Conservation (phyloP, 2,888 invertebrate species). For the Lampropteryx suffumata region DNA sequence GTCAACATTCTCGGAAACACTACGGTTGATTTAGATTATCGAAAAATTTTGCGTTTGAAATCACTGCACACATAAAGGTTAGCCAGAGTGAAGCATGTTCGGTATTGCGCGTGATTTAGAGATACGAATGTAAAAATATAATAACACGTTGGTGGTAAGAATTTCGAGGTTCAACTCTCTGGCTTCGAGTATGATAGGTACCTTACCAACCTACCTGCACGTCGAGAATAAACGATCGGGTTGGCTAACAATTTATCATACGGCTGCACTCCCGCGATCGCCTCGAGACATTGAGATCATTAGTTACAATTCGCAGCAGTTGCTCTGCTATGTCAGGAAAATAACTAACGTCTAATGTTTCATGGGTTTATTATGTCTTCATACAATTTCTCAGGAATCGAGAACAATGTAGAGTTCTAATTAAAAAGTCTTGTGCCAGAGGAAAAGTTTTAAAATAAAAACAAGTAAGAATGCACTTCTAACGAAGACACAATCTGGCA, state of each 20-base stretch:
- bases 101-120: conserved; percentile 19
- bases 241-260: conserved; percentile 62
- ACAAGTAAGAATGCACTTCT: conserved; percentile 23
- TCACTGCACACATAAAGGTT: conserved; percentile 9
- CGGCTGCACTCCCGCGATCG: conserved; percentile 54
- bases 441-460: conserved; percentile 40
- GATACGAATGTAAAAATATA: conserved; percentile 27
- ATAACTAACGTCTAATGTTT: conserved; percentile 50
- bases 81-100: conserved; percentile 8
- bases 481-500: conserved; percentile 38
- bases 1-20: conserved; percentile 44
- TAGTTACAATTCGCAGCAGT: conserved; percentile 70
- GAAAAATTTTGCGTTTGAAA: conserved; percentile 12
- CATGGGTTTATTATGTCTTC: conserved; percentile 19
- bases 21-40: conserved; percentile 15
- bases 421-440: conserved; percentile 40
- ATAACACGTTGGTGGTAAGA: conserved; percentile 31
- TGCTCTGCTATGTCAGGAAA: conserved; percentile 61
- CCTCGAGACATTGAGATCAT: conserved; percentile 58
- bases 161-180: conserved; percentile 35
- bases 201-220: too few relatives aligned
- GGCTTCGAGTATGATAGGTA: conserved; percentile 44
- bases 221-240: conserved; percentile 55
- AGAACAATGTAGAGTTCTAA: conserved; percentile 27
- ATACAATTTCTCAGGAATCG: conserved; percentile 27